phyloP scores from a whole-genome alignment of 1,140 invertebrate species.

The Diachasmimorpha longicaudata region DNA sequence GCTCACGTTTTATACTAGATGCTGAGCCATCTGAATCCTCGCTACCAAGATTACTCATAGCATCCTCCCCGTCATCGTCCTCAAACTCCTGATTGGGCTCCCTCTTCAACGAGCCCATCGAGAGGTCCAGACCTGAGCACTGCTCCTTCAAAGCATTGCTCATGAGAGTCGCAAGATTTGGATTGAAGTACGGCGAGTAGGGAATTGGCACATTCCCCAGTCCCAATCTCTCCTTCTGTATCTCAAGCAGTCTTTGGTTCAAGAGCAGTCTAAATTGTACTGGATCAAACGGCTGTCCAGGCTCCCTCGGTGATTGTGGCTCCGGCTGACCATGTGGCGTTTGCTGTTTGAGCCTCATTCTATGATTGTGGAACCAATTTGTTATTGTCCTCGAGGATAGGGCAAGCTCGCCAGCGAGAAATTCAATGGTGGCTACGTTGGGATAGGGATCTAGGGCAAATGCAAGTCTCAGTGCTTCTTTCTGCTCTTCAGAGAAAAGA shows the following conservation, averaged over 20 bases:
- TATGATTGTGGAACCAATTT: conserved; percentile 99
- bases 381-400: conserved; percentile 96
- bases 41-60: conserved; percentile 77
- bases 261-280: conserved; percentile 87
- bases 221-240: conserved; percentile 82
- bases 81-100: conserved; percentile 75
- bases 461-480: conserved; percentile 91
- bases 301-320: conserved; percentile 72
- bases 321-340: conserved; percentile 76
- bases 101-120: conserved; percentile 78
- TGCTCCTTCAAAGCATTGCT: conserved; percentile 76
- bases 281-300: conserved; percentile 83
- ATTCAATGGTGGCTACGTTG: conserved; percentile 93
- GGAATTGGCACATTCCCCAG: conserved; percentile 74
- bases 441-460: conserved; percentile 97
- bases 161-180: conserved; percentile 73
- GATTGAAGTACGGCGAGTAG: conserved; percentile 78
- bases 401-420: conserved; percentile 87
- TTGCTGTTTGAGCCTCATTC: conserved; percentile 95
- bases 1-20: conserved; percentile 63
- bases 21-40: conserved; percentile 72
- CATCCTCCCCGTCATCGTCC: conserved; percentile 76
- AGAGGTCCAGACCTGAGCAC: conserved; percentile 79
- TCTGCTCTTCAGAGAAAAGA: conserved; percentile 97
- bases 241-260: conserved; percentile 84